A percentile compares a stretch with the other conserved stretches of the same genome.
phyloP scores from a whole-genome alignment of 2,113 vertebrate species.

The Lasiurus borealis region DNA sequence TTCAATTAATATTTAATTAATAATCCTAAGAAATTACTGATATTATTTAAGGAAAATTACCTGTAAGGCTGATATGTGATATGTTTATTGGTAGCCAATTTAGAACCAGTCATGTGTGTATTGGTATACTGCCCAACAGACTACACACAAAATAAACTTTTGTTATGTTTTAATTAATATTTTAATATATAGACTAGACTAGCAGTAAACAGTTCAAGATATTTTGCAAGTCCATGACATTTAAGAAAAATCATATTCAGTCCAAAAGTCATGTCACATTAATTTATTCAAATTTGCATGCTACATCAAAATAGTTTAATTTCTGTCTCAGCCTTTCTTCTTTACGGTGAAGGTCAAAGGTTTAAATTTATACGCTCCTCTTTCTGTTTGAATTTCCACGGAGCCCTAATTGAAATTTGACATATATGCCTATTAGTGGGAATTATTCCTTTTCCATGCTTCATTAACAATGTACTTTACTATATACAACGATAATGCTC shows the following conservation, averaged over 20 bases:
- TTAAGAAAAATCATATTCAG: not conserved
- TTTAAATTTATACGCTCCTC: constrained; percentile 87
- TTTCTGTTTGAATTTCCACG: constrained; percentile 84
- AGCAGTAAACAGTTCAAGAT: not conserved
- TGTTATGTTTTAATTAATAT: constrained; percentile 23
- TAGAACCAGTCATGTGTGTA: not conserved
- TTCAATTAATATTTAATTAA: not conserved
- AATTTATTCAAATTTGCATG: constrained; percentile 64
- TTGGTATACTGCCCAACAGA: not conserved
- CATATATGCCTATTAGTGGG: constrained; percentile 89
- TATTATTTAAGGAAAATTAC: not conserved
- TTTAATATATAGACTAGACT: not conserved
- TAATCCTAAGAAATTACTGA: not conserved
- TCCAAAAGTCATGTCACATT: constrained; percentile 35
- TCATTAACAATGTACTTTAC: constrained; percentile 91
- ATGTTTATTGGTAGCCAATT: not conserved
- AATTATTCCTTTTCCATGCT: constrained; percentile 89
- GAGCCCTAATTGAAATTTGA: constrained; percentile 90
- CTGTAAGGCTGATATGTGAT: not conserved
- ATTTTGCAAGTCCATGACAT: not conserved
- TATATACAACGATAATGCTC: constrained; percentile 85
- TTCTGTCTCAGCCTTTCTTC: constrained; percentile 76
- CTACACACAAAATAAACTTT: not conserved
- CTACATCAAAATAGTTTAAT: constrained; percentile 71
- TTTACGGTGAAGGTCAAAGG: constrained; percentile 89